These are phyloP conservation scores for Colletes gigas DNA, from an alignment of 1,140 invertebrate genomes.

Conservation along the genomic window DNA sequence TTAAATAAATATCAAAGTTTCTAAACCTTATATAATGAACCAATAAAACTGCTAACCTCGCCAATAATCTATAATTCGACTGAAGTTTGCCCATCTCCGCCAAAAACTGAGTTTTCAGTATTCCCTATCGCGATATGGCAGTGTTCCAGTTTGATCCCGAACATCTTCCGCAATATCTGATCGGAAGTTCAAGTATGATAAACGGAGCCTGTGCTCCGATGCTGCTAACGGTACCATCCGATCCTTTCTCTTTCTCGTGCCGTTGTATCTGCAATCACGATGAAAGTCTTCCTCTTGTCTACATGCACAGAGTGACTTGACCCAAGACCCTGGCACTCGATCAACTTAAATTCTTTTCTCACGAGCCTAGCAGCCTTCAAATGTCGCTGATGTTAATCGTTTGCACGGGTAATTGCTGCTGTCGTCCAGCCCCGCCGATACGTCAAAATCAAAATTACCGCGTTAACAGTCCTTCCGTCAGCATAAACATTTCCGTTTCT, in stretches of 20 bases:
- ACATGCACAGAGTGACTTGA: constrained; percentile 10
- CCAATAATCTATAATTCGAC: too few species aligned
- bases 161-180: not conserved
- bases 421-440: not conserved
- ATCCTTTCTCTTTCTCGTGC: constrained; percentile 38
- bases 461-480: too few species aligned
- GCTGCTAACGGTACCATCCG: constrained; percentile 36
- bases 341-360: constrained; percentile 25
- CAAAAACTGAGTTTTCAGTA: too few species aligned
- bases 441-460: too few species aligned
- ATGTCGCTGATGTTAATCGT: not conserved
- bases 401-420: not conserved
- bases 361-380: not conserved
- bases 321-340: constrained; percentile 10
- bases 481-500: too few species aligned
- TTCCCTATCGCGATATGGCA: not conserved
- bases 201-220: constrained; percentile 10
- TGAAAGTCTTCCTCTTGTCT: constrained; percentile 29
- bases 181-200: constrained; percentile 39
- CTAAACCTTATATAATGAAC: too few species aligned
- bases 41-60: too few species aligned
- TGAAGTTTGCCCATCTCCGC: too few species aligned
- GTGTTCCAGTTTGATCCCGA: not conserved
- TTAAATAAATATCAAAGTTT: too few species aligned
- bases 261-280: constrained; percentile 24